Base-by-base conservation (phyloP, 2,113 vertebrate genomes). In the Lepidothrix coronata region DNA sequence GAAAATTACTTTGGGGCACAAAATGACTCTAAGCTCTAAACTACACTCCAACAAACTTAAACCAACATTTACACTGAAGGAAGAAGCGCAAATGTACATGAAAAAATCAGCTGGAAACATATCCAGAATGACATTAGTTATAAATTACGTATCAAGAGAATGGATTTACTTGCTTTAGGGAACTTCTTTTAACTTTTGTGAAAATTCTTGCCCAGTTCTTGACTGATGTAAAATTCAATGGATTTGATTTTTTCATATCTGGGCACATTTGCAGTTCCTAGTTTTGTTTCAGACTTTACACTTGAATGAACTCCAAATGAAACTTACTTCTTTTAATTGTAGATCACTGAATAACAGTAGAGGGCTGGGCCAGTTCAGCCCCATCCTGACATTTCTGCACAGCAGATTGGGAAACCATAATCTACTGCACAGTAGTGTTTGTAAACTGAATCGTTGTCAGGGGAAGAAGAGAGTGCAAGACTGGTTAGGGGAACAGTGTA, bases 1-100 rank as follows among this genome's bases (percentile, higher is more conserved):
- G 55, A 88, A 94, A 95, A 95, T 94, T 94, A 93, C 88, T 95
- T 90, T 66, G 52, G 46, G 83, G 43, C 39, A 77, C 16, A 77
- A 79, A 72, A 82, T 81, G 7, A 85, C 75, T 84, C 20, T 46
- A 51, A 80, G 27, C 9, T 52, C 21, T 78, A 78, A 88, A 96
- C 87, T 82, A 81, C 22, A 93, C 66, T 78, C 17, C 57, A 51
- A 37, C 25, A 55, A 85, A 73, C 7, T 83, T 80, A 80, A 74
- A 88, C 19, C 39, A 85, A 85, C 41, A 75, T 62, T 89, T 93
- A 77, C 31, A 76, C 30, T 43, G 30, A 71, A 70, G 24, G 25
- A 84, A 75, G 85, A 54, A 79, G 46, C 59, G 54, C 71, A 86
- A 46, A 86, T n/a, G 9, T 71, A 57, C 43, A 48, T 74, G 61